Evolutionary conservation across 2,888 invertebrate species (phyloP), one percentile per base, ranked within the genome.

Genomic region (Bhutanitis thaidina): DNA sequence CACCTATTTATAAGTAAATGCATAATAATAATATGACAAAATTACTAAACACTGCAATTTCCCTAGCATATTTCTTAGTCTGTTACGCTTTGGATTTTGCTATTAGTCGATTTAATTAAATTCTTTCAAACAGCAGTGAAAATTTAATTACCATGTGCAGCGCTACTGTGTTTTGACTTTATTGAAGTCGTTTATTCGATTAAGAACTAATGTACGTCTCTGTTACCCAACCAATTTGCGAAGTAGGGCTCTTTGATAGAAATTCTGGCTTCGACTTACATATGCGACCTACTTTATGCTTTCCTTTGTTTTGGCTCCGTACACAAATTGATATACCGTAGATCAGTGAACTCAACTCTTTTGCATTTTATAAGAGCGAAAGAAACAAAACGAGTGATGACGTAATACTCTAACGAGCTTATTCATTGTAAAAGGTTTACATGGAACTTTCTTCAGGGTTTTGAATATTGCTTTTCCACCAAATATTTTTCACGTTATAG

Each of bases 251-350:
- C 60, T 61, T 62, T 57, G 64, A 65, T 64, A 62, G 60, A 69
- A 66, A 67, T 67, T 66, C 67, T 58, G 62, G 62, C 59, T 57
- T 56, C 55, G 55, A 64, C 58, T 62, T 59, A 60, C 55, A 56
- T 56, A 52, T 56, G 54, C 65, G 74, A 68, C 73, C 76, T 58
- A 76, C 61, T 74, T 74, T 58, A 36, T 45, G 43, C 55, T 55
- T 60, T 65, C 67, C 68, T 69, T 65, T 66, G 62, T 58, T 62
- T 60, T 52, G 48, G 50, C 46, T 35, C 34, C 35, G 43, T 46
- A 46, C 46, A 49, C 36, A 40, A 53, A 44, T 45, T 49, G 49
- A 40, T 49, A 45, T 49, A 25, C 35, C 49, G 49, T 40, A 40
- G 48, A 49, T 52, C 52, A 52, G 37, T 52, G 52, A 52, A 52